phyloP scores from a whole-genome alignment of 1,140 invertebrate genomes.

The Lepidurus apus region DNA sequence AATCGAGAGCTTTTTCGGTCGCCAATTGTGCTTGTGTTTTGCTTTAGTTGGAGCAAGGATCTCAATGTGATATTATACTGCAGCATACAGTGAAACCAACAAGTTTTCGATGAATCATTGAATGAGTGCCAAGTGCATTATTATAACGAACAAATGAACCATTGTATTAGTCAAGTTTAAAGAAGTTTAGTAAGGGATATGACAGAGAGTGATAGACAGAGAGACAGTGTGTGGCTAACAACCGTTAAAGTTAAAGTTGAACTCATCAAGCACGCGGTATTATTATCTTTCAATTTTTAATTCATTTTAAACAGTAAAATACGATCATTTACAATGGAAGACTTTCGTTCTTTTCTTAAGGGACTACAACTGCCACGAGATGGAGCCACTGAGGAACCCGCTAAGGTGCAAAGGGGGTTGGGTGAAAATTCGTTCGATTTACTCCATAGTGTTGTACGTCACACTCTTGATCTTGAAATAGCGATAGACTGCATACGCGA shows the following conservation, averaged over 20 bases:
- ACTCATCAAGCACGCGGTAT: too few species aligned
- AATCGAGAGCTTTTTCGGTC: neutral
- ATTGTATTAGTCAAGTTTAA: slow-evolving; percentile 7
- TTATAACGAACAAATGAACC: neutral
- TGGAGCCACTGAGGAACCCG: too few species aligned
- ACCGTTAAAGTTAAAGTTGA: too few species aligned
- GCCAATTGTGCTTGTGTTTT: neutral
- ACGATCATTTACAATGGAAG: slow-evolving; percentile 21
- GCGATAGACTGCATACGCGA: slow-evolving; percentile 77
- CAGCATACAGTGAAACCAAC: slow-evolving; percentile 23
- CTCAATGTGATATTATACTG: slow-evolving; percentile 30
- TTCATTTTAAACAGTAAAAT: neutral
- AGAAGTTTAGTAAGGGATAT: neutral
- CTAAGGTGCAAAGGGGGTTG: neutral
- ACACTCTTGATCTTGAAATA: slow-evolving; percentile 85
- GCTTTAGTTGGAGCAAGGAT: slow-evolving; percentile 26
- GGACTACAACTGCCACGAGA: neutral
- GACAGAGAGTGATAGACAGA: too few species aligned
- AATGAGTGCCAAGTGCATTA: neutral
- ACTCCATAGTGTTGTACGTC: slow-evolving; percentile 88
- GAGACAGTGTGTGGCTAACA: too few species aligned
- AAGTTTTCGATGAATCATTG: neutral
- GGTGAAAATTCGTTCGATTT: slow-evolving; percentile 41
- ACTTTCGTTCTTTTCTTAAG: slow-evolving; percentile 11
- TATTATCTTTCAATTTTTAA: neutral